These are phyloP conservation scores for Brachionus asplanchnoidis DNA, from an alignment of 1,140 invertebrate genomes.

Conservation along the genomic window DNA sequence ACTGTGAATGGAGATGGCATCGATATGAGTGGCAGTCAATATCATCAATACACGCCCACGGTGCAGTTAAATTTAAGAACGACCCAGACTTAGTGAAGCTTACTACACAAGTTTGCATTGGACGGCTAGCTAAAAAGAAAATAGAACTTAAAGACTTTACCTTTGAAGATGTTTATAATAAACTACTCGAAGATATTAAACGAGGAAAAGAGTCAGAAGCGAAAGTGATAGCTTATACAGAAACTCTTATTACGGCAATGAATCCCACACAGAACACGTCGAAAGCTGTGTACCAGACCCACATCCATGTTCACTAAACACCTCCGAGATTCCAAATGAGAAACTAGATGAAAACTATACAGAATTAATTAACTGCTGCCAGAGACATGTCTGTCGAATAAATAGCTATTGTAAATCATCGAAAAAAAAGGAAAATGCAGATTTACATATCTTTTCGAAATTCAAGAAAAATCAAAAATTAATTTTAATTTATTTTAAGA, in stretches of 20 bases:
- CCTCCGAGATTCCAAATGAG: background rate
- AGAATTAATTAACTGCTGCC: background rate
- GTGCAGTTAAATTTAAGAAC: no score
- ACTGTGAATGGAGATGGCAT: background rate
- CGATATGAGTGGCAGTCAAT: background rate
- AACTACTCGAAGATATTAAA: background rate
- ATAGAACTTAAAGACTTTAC: background rate
- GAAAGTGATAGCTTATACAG: background rate
- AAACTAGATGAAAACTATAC: background rate
- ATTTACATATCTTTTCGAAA: background rate
- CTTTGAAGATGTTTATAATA: background rate
- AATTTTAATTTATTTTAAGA: no score
- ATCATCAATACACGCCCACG: background rate
- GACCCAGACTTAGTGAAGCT: background rate
- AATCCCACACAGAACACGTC: background rate
- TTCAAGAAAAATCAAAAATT: slow-evolving; percentile 15
- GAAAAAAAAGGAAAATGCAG: background rate
- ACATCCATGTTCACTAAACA: background rate
- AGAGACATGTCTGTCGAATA: no score
- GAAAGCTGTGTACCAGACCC: background rate
- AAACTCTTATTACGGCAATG: background rate
- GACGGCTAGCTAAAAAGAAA: background rate
- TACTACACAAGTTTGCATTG: background rate
- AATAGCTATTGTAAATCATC: background rate
- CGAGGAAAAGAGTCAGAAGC: background rate